Conservation (phyloP, 2,113 vertebrate species). For the Triplophysa siluroides region DNA sequence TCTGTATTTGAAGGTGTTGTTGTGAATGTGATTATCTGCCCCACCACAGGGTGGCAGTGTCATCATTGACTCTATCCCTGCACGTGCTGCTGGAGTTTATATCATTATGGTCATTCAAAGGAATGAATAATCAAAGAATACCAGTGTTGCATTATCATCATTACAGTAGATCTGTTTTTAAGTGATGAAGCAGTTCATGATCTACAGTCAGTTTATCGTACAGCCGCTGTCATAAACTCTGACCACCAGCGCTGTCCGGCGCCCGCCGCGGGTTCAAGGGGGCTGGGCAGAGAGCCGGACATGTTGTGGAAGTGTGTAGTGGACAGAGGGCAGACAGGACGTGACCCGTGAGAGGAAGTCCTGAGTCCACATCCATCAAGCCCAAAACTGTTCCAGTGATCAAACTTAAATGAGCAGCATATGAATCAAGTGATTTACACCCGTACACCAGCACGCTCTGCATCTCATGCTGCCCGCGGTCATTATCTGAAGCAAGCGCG, state of each 20-base stretch:
- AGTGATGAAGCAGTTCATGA: not conserved
- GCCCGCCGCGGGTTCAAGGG: constrained; percentile 49
- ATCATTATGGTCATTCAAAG: not conserved
- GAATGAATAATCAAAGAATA: not conserved
- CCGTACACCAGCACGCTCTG: not conserved
- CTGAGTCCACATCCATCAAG: constrained; percentile 70
- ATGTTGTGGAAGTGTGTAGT: constrained; percentile 77
- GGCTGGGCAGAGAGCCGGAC: constrained; percentile 67
- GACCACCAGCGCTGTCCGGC: constrained; percentile 66
- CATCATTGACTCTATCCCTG: constrained; percentile 54
- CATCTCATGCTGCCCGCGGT: not conserved
- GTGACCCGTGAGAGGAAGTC: constrained; percentile 74
- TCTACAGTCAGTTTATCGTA: constrained; percentile 23
- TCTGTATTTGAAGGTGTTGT: not conserved
- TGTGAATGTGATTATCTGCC: not conserved
- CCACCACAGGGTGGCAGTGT: constrained; percentile 70
- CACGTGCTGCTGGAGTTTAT: not conserved
- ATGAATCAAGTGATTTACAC: constrained; percentile 21
- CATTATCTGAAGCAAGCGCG: not conserved
- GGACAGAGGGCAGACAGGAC: constrained; percentile 77
- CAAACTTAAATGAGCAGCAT: constrained; percentile 62
- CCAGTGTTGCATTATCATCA: not conserved
- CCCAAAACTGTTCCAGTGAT: constrained; percentile 56
- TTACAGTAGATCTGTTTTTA: not conserved
- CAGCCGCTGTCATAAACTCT: constrained; percentile 49